A percentile compares a stretch with the other conserved stretches of the same genome.
These are phyloP conservation scores for Melanotaenia pygmaea DNA, from an alignment of 2,797 vertebrate genomes.

Conservation along the genomic window DNA sequence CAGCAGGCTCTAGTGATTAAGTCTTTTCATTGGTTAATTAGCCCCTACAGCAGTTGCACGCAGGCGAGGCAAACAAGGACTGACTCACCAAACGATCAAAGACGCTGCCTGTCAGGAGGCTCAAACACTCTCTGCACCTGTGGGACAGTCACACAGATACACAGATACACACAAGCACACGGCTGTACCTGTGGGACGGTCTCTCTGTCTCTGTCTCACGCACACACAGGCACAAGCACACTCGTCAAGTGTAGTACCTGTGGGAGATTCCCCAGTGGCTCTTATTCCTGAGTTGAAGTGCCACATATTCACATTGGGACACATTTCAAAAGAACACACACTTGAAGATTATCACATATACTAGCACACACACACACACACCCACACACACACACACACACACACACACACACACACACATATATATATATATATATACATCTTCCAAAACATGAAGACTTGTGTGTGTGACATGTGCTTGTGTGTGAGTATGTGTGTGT, in stretches of 20 bases:
- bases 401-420: too few species aligned
- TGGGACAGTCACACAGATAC: constrained; percentile 73
- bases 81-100: constrained; percentile 78
- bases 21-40: constrained; percentile 86
- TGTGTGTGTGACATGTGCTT: too few species aligned
- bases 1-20: constrained; percentile 80
- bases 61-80: constrained; percentile 82
- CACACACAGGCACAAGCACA: constrained; percentile 37
- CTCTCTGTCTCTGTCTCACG: constrained; percentile 41
- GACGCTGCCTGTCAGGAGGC: constrained; percentile 78
- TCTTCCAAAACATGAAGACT: too few species aligned
- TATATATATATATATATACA: too few species aligned
- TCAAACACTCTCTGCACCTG: constrained; percentile 74
- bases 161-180: constrained; percentile 50
- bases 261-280: constrained; percentile 67
- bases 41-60: constrained; percentile 83
- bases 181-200: constrained; percentile 67
- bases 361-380: constrained; percentile 31
- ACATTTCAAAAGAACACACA: constrained; percentile 46
- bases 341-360: constrained; percentile 23
- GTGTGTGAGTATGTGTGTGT: too few species aligned
- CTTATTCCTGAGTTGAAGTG: constrained; percentile 54
- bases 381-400: not conserved
- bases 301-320: constrained; percentile 34
- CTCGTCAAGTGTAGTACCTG: constrained; percentile 58